A percentile compares a stretch with the other conserved stretches of the same genome.
These are phyloP conservation scores for Narcine bancroftii DNA, from an alignment of 2,113 vertebrate species.

Conservation along the genomic window DNA sequence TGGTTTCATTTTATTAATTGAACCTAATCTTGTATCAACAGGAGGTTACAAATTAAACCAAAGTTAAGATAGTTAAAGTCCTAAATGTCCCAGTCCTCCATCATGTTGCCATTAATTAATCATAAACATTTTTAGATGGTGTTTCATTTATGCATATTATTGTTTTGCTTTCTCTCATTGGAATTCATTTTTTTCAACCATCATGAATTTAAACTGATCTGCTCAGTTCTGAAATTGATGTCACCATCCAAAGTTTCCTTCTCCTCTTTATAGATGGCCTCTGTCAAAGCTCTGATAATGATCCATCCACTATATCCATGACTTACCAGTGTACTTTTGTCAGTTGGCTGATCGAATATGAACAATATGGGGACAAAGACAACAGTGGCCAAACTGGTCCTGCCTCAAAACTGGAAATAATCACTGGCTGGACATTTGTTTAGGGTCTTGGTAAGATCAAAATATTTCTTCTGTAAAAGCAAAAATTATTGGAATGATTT, in stretches of 20 bases:
- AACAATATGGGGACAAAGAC: background rate
- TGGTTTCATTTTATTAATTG: background rate
- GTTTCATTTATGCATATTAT: background rate
- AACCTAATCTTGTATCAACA: background rate
- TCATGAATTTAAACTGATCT: background rate
- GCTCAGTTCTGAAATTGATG: background rate
- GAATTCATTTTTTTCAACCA: background rate
- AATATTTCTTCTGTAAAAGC: too few species aligned
- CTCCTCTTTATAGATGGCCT: background rate
- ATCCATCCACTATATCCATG: background rate
- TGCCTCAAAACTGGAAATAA: background rate
- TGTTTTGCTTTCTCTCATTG: background rate
- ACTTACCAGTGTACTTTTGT: background rate
- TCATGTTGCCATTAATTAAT: background rate
- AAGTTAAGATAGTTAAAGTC: background rate
- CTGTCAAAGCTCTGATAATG: background rate
- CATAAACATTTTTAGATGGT: background rate
- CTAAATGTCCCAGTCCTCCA: background rate
- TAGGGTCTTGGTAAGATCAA: background rate
- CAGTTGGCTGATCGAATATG: background rate
- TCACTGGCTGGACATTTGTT: background rate
- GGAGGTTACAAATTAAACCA: background rate
- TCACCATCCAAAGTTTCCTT: background rate
- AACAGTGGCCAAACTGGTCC: background rate
- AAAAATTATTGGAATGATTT: background rate